A percentile compares a stretch with the other conserved stretches of the same genome.
Evolutionary conservation across 2,797 vertebrate genomes (phyloP).

Genomic region (Thamnophis elegans): DNA sequence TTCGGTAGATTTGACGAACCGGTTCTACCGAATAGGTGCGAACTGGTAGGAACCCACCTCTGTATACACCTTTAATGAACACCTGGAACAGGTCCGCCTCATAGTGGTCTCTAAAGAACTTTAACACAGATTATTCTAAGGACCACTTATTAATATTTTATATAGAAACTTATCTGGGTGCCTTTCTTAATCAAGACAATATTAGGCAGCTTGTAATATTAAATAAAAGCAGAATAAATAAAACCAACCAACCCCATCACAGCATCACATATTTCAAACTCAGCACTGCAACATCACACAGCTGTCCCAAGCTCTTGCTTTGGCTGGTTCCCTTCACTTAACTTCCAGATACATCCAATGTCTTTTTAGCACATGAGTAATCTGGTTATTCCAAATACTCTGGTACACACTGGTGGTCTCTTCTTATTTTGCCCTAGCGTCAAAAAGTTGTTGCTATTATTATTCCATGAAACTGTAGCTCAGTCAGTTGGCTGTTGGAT

Average conservation of each 20-base stretch:
- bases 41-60: too few species aligned
- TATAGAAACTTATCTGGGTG: neutral
- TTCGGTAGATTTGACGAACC: too few species aligned
- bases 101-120: neutral
- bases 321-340: neutral
- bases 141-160: neutral
- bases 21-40: too few species aligned
- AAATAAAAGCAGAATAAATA: neutral
- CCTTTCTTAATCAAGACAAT: neutral
- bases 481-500: neutral
- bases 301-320: neutral
- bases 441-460: neutral
- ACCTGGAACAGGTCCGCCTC: neutral
- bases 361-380: neutral
- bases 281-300: neutral
- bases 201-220: neutral
- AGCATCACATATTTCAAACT: neutral
- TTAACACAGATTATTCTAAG: neutral
- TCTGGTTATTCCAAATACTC: neutral
- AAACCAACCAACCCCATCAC: neutral
- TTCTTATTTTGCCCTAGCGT: neutral
- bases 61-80: neutral
- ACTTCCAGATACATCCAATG: too few species aligned
- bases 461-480: neutral
- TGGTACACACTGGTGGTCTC: neutral